Base-by-base conservation (phyloP, 2,113 vertebrate species). In the Pseudopipra pipra region DNA sequence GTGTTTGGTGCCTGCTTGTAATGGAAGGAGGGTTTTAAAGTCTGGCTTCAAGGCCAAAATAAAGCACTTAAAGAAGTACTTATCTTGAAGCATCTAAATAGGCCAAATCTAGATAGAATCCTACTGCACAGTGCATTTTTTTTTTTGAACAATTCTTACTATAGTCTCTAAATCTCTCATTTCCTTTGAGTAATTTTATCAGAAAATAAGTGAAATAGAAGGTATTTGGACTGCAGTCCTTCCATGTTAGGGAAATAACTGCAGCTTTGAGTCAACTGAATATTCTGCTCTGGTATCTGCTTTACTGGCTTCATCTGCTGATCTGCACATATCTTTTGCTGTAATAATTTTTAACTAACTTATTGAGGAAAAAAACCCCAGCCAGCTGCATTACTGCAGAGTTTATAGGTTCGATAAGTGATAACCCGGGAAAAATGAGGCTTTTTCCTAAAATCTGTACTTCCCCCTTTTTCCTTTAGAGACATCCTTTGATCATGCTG, bases 351-450 rank as follows among this genome's bases (percentile, higher is more conserved):
- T 81, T n/a, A 66, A 70, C 39, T 58, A 47, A 62, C 31, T 67
- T 82, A 44, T 1, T 61, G 22, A 11, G 10, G 0, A 1, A 4
- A 22, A 41, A n/a, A 21, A 27, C 9, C 9, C 1, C 22, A 44
- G 20, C 28, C 59, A 39, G 3, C 61, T 56, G 21, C n/a, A 41
- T 90, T 85, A 62, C 68, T 85, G 89, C 74, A 16, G 68, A 80
- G 80, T 93, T 93, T 93, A 85, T 74, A 89, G 35, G 33, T 92
- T 91, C 59, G 66, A 23, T 71, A 82, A 54, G 62, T 81, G 44
- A 59, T 37, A 35, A 25, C 44, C 75, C 35, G 25, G 67, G 70
- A 63, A 93, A 95, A 95, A 92, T 35, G 27, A 95, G 62, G 54
- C 44, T 95, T 68, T 65, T 68, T 93, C 63, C 37, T 28, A 31